These are phyloP conservation scores for Achroia grisella DNA, from an alignment of 1,140 invertebrate genomes.

Conservation along the genomic window DNA sequence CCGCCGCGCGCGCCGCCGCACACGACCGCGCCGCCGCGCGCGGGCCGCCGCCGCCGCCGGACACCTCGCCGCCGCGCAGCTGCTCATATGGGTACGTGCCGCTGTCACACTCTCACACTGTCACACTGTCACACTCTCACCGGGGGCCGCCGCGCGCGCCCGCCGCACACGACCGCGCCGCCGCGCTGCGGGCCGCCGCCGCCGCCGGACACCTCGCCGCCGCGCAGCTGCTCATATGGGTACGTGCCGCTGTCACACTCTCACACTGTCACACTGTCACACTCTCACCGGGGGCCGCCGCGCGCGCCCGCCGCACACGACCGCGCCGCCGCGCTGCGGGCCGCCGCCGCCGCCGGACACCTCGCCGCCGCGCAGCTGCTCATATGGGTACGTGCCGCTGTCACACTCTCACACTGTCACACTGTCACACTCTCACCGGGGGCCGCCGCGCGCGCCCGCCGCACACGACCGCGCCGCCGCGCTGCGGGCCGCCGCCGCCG, in stretches of 20 bases:
- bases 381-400: constrained; percentile 97
- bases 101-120: too few relatives aligned
- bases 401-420: too few relatives aligned
- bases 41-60: too few relatives aligned
- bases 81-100: too few relatives aligned
- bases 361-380: constrained; percentile 92
- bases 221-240: constrained; percentile 95
- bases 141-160: constrained; percentile 33
- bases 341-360: constrained; percentile 92
- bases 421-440: too few relatives aligned
- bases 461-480: constrained; percentile 63
- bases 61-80: too few relatives aligned
- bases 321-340: constrained; percentile 77
- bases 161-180: constrained; percentile 69
- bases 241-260: too few relatives aligned
- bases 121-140: too few relatives aligned
- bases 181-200: constrained; percentile 87
- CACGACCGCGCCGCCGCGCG: too few relatives aligned
- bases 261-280: too few relatives aligned
- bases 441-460: constrained; percentile 52
- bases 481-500: constrained; percentile 91
- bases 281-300: too few relatives aligned
- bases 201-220: constrained; percentile 92
- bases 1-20: too few relatives aligned
- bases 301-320: constrained; percentile 71